Evolutionary conservation across 2,888 invertebrate species (phyloP), one percentile per base, ranked within the genome.

Genomic region (Dryocosmus kuriphilus): DNA sequence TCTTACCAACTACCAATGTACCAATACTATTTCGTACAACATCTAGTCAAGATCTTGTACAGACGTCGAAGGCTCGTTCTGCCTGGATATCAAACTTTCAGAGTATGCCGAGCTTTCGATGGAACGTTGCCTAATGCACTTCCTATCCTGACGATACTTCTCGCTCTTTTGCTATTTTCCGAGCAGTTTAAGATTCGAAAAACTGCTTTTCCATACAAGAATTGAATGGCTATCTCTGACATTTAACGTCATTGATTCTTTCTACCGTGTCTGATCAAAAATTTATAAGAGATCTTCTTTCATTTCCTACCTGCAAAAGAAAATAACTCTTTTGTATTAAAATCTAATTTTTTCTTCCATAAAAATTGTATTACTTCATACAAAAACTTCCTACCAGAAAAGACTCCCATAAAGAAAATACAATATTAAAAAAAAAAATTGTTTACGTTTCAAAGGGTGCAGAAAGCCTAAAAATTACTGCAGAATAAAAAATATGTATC

Each of bases 101-200:
- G 74, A 35, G 75, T 38, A 76, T 76, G 71, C 76, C 74, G 79
- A 82, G 78, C 80, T 78, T 71, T 74, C 80, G 83, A 79, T 83
- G 81, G 83, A 86, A 83, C 86, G 83, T 65, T 83, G 84, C 83
- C 86, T 88, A 87, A 88, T 88, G 86, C 84, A 87, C 87, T 86
- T 84, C 83, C 86, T 73, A 80, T 82, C 78, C 80, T 77, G 80
- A 81, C 77, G 74, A 71, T 77, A 63, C 65, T 78, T 63, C 77
- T 67, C 81, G 79, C 82, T 71, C 71, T 71, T 67, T 46, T 76
- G 67, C 71, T 74, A 77, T 78, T 80, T 74, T 22, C 60, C 24
- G 6, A 19, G n/a, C n/a, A 19, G 27, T 67, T 19, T 30, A 46
- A 46, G n/a, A 71, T 46, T 51, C 30, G 71, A 51, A 30, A 30